Evolutionary conservation across 2,797 vertebrate species (phyloP).

Genomic region (Scolopax rusticola): DNA sequence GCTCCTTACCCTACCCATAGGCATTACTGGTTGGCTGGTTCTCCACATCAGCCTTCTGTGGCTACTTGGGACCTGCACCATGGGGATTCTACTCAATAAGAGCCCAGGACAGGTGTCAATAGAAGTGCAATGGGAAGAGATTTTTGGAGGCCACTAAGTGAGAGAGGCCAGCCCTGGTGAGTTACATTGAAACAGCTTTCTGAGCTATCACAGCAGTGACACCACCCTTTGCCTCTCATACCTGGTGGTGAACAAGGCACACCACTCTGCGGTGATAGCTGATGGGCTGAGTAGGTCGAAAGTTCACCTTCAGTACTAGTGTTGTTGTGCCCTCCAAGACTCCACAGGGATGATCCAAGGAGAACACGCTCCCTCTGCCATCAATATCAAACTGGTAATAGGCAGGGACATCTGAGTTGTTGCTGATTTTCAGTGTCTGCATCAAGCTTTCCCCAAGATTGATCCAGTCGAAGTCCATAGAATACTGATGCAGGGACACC

Average conservation of each 20-base stretch:
- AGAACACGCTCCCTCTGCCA: conserved; percentile 87
- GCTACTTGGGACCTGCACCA: neutral
- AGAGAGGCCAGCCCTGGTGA: neutral
- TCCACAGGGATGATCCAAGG: conserved; percentile 82
- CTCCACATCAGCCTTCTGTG: neutral
- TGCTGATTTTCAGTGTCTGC: conserved; percentile 83
- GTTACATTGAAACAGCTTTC: neutral
- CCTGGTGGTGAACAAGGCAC: conserved; percentile 92
- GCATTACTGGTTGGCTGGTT: neutral
- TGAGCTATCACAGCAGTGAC: neutral
- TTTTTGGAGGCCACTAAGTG: neutral
- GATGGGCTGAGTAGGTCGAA: conserved; percentile 84
- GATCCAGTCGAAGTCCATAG: conserved; percentile 86
- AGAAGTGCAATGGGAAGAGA: neutral
- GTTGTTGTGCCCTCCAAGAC: conserved; percentile 78
- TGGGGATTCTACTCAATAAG: neutral
- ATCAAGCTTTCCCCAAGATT: conserved; percentile 71
- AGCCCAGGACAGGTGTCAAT: neutral
- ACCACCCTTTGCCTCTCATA: conserved; percentile 51
- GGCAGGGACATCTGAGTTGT: conserved; percentile 81
- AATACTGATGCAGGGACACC: conserved; percentile 80
- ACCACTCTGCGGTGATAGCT: conserved; percentile 85
- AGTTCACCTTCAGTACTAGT: conserved; percentile 80
- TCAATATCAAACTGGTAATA: conserved; percentile 91
- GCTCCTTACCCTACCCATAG: neutral